Base-by-base conservation (phyloP, 2,888 invertebrate species). In the Smittia sp. region DNA sequence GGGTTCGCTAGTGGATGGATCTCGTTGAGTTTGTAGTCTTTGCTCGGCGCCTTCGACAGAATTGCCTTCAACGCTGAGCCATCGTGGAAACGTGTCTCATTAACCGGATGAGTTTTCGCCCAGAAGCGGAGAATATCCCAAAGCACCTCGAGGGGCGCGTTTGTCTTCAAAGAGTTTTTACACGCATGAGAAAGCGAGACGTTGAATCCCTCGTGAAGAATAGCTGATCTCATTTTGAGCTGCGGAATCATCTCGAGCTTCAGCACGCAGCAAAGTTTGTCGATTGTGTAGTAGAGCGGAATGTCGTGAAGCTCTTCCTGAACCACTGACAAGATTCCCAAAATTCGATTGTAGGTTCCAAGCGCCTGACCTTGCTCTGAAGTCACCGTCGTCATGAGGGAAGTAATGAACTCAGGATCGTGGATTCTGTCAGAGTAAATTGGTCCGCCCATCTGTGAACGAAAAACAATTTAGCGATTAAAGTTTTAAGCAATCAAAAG, bases 71-170 rank as follows among this genome's bases (percentile, higher is more conserved):
- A 73, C 0, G 81, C 77, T 0, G 80, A 79, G 1, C 81, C 82
- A 0, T 81, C 80, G 7, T 81, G 76, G 77, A 85, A 85, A 79
- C 90, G 86, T 75, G 88, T 86, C 27, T 85, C 81, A 76, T 86
- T 88, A 1, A 88, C 86, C 0, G 92, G 91, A 80, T 91, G 88
- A 0, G 82, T 79, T 76, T 86, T 85, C 76, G 87, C 89, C 94
- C 95, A 96, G 63, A 88, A 86, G 75, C 95, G 85, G 77, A 98
- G 85, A 74, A 98, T 88, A 81, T 98, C 97, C 98, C 98, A 99
- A 18, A 99, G 79, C 9, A 96, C 85, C 1, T 84, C 82, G 46
- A 89, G 83, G 0, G 99, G 96, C 1, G 98, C 98, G 79, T 93
- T 85, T 0, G 98, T 98, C 84, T 99, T 99, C 22, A 98, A 84